Base-by-base conservation (phyloP, 1,140 invertebrate species). In the Elymnias hypermnestra region DNA sequence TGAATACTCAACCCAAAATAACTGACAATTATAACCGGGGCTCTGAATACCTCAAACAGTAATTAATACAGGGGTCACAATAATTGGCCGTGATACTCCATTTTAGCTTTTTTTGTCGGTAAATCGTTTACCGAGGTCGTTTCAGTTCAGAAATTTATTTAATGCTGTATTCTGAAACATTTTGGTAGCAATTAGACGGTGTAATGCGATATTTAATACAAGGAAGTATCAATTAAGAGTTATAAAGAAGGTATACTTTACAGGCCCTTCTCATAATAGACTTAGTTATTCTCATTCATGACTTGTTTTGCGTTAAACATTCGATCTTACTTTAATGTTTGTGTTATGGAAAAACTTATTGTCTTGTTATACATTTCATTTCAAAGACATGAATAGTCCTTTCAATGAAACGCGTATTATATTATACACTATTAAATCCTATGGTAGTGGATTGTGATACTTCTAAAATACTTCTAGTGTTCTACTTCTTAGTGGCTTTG, bases 1-100 rank as follows among this genome's bases (percentile, higher is more conserved):
- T 73, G 65, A 67, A 63, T 56, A 51, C 41, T 46, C 37, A 25
- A 26, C 60, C 61, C 41, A 57, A 76, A 73, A 76, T 76, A 73
- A 33, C 33, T 28, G 51, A 21, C 70, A 46, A 60, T 15, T 31
- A 38, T 50, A 63, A 52, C 36, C 22, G 46, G 55, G 61, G 2
- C 59, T 44, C 33, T 41, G 8, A 19, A 19, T 13, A 33, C 5
- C 17, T 18, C 5, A 8, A 43, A 14, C 7, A 9, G 28, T 25
- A 8, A n/a, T 22, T 22, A 36, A 22, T 15, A 33, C 5, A 15
- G 7, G 25, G 40, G 18, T 40, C 40, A 23, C 8, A 18, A 17
- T 23, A 15, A 3, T 21, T 44, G 40, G 48, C 28, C 19, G 35
- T 6, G 13, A 21, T 14, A n/a, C n/a, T n/a, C n/a, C n/a, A 8